Evolutionary conservation across 2,888 invertebrate genomes (phyloP).

Genomic region (Zele albiditarsus): DNA sequence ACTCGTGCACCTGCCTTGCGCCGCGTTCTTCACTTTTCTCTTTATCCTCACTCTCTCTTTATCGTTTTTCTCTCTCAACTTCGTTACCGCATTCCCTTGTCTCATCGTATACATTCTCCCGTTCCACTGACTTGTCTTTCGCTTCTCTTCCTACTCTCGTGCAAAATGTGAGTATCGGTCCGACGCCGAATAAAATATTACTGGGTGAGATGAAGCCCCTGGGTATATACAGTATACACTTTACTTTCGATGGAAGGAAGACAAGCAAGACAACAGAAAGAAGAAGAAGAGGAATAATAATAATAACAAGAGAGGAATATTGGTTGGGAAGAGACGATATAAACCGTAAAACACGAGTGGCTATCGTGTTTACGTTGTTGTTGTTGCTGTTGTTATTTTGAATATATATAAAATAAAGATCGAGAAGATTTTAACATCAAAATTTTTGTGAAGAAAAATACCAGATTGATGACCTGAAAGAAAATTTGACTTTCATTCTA

Average conservation of each 20-base stretch:
- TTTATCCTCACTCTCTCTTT: constrained; percentile 21
- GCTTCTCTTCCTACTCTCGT: constrained; percentile 19
- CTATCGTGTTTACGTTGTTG: not conserved
- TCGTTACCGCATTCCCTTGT: constrained; percentile 38
- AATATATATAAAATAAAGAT: no score
- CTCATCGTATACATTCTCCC: constrained; percentile 30
- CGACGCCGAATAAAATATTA: constrained; percentile 38
- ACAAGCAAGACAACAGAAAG: not conserved
- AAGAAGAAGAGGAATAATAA: not conserved
- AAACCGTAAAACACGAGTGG: not conserved
- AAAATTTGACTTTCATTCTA: no score
- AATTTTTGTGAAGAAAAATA: no score
- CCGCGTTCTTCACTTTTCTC: constrained; percentile 38
- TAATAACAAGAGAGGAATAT: not conserved
- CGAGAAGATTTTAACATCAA: no score
- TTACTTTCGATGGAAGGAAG: not conserved
- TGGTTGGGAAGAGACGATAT: not conserved
- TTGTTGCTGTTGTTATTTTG: not conserved
- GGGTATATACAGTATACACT: not conserved
- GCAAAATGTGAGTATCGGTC: constrained; percentile 7
- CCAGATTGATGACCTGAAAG: no score
- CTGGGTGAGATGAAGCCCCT: constrained; percentile 34
- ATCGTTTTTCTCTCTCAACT: constrained; percentile 25
- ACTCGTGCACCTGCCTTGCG: constrained; percentile 54
- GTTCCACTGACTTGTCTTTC: constrained; percentile 2